phyloP scores from a whole-genome alignment of 2,888 invertebrate genomes.

The Mythimna impura region DNA sequence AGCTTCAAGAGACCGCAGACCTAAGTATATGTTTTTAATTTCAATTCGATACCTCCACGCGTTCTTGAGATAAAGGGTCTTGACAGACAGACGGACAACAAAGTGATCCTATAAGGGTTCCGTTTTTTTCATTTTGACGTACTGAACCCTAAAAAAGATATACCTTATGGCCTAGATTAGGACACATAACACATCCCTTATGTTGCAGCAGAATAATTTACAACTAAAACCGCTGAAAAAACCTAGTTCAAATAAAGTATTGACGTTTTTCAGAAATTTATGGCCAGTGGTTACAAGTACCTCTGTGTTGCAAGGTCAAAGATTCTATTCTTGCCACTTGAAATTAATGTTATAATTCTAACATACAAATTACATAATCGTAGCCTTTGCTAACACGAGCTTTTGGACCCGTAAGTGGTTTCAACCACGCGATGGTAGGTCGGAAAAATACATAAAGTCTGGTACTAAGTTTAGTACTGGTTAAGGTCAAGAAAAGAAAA shows the following conservation, averaged over 20 bases:
- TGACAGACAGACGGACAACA: no score
- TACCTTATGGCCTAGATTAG: no score
- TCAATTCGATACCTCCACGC: no score
- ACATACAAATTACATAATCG: conserved; percentile 58
- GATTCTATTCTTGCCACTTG: conserved; percentile 21
- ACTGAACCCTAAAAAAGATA: no score
- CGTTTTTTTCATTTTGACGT: no score
- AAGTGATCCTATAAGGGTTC: no score
- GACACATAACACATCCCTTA: no score
- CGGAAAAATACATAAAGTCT: conserved; percentile 6
- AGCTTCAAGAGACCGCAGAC: no score
- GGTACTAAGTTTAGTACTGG: neutral
- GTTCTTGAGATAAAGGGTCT: no score
- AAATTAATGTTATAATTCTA: conserved; percentile 53
- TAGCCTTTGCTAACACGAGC: conserved; percentile 42
- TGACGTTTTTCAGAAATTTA: neutral
- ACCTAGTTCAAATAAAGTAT: neutral
- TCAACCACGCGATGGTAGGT: conserved; percentile 38
- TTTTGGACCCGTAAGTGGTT: conserved; percentile 37
- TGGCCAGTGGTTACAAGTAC: neutral
- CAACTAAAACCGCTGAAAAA: neutral
- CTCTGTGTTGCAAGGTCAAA: conserved; percentile 36
- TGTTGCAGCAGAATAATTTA: no score
- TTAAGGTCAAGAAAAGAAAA: no score
- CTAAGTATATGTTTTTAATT: no score